A percentile compares a stretch with the other conserved stretches of the same genome.
Evolutionary conservation across 2,797 vertebrate genomes (phyloP).

Genomic region (Phylloscopus collybita): DNA sequence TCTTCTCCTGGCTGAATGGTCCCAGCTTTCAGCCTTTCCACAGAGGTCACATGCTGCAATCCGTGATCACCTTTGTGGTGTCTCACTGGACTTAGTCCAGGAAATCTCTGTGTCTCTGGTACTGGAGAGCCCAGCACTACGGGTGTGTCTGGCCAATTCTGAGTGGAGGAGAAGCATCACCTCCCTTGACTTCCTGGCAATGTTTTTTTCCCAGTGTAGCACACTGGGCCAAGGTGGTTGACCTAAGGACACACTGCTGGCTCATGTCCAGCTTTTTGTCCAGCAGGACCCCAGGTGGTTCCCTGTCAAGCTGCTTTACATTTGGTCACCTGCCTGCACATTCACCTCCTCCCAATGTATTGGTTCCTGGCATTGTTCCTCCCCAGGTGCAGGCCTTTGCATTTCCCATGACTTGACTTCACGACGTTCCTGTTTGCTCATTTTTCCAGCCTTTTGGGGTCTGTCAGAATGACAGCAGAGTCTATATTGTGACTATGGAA

Average conservation of each 20-base stretch:
- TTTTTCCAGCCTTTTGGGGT: neutral
- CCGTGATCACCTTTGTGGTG: neutral
- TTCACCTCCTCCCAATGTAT: neutral
- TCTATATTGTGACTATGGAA: neutral
- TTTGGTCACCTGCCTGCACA: neutral
- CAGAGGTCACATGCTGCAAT: neutral
- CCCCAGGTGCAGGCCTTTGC: neutral
- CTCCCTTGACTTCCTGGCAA: neutral
- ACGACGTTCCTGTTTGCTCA: neutral
- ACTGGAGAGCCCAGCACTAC: neutral
- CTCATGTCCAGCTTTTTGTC: neutral
- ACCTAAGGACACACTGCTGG: too few species aligned
- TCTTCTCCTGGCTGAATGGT: neutral
- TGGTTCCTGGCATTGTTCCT: neutral
- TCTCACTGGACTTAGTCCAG: neutral
- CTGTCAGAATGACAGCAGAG: neutral
- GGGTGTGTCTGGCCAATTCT: neutral
- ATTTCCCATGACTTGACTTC: neutral
- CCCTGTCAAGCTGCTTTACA: neutral
- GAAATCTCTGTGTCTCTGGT: neutral
- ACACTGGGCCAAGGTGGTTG: neutral
- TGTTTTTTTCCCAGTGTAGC: neutral
- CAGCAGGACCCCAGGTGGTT: neutral
- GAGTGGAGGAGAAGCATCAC: neutral
- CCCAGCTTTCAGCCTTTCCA: neutral